Evolutionary conservation across 1,140 invertebrate genomes (phyloP).

Genomic region (Lepidurus couesii): DNA sequence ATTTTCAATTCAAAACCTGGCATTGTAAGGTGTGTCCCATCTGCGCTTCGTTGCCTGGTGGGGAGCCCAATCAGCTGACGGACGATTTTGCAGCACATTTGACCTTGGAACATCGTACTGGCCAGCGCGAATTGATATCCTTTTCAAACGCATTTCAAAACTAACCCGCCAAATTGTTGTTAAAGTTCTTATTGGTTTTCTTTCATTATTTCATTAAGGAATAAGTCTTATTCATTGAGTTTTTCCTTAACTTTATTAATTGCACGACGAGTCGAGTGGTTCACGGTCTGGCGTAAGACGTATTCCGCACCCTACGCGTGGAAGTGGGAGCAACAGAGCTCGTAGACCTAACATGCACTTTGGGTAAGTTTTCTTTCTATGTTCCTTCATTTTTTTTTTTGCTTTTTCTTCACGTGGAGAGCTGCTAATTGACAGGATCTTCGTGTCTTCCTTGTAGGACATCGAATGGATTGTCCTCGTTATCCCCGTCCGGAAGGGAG

Average conservation of each 20-base stretch:
- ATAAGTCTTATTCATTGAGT: not conserved
- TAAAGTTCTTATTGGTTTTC: not conserved
- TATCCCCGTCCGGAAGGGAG: constrained; percentile 60
- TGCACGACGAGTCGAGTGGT: constrained; percentile 74
- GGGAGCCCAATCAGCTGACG: constrained; percentile 94
- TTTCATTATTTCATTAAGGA: not conserved
- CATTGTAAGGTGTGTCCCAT: constrained; percentile 78
- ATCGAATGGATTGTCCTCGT: constrained; percentile 67
- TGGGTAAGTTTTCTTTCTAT: constrained; percentile 49
- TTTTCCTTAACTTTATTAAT: constrained; percentile 53
- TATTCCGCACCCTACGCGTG: constrained; percentile 73
- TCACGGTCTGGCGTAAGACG: constrained; percentile 74
- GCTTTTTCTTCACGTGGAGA: constrained; percentile 40
- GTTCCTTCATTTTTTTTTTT: constrained; percentile 15
- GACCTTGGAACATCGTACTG: constrained; percentile 81
- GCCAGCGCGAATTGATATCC: constrained; percentile 42
- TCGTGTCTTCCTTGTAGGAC: constrained; percentile 48
- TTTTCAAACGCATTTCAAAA: constrained; percentile 35
- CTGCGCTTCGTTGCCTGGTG: constrained; percentile 88
- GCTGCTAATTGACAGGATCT: not conserved
- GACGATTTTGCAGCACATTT: constrained; percentile 96
- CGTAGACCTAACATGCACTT: constrained; percentile 84
- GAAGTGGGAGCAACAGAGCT: constrained; percentile 65
- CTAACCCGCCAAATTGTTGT: not conserved
- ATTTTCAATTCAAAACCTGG: constrained; percentile 29